Evolutionary conservation across 1,140 invertebrate species (phyloP).

Genomic region (Caenorhabditis inopinata): DNA sequence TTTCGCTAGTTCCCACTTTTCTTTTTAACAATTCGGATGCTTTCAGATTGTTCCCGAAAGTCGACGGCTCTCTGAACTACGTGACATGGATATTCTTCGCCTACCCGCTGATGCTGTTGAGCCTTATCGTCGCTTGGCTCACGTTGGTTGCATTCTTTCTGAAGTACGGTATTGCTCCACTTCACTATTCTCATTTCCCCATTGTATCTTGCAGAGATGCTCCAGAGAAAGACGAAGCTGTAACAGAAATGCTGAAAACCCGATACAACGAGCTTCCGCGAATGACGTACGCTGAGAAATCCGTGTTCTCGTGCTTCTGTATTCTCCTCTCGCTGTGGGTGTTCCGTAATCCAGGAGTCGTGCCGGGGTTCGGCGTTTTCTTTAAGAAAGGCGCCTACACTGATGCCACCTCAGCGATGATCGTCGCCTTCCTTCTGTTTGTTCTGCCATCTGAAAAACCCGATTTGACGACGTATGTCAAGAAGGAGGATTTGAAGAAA

Average conservation of each 20-base stretch:
- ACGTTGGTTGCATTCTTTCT: constrained; percentile 40
- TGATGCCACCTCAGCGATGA: constrained; percentile 68
- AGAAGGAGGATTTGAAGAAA: constrained; percentile 37
- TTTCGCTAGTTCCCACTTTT: neutral
- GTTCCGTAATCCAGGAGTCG: constrained; percentile 81
- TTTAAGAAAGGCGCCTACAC: constrained; percentile 68
- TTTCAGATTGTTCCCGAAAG: constrained; percentile 52
- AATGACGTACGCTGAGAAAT: constrained; percentile 72
- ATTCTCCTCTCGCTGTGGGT: constrained; percentile 81
- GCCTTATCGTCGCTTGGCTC: constrained; percentile 65
- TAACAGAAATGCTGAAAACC: constrained; percentile 44
- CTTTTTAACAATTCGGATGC: too few relatives aligned
- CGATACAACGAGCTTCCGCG: constrained; percentile 37
- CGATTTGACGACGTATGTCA: constrained; percentile 22
- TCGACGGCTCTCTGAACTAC: constrained; percentile 65
- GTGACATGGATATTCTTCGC: constrained; percentile 68
- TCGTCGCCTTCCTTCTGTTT: constrained; percentile 68
- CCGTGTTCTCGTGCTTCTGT: constrained; percentile 77
- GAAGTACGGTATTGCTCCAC: neutral
- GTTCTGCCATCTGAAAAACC: constrained; percentile 58
- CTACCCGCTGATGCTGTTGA: constrained; percentile 66
- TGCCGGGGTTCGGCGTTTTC: constrained; percentile 72
- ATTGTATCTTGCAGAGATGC: constrained; percentile 40
- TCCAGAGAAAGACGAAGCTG: constrained; percentile 44
- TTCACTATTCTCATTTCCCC: neutral